phyloP scores from a whole-genome alignment of 2,113 vertebrate genomes.

The Eurypyga helias region DNA sequence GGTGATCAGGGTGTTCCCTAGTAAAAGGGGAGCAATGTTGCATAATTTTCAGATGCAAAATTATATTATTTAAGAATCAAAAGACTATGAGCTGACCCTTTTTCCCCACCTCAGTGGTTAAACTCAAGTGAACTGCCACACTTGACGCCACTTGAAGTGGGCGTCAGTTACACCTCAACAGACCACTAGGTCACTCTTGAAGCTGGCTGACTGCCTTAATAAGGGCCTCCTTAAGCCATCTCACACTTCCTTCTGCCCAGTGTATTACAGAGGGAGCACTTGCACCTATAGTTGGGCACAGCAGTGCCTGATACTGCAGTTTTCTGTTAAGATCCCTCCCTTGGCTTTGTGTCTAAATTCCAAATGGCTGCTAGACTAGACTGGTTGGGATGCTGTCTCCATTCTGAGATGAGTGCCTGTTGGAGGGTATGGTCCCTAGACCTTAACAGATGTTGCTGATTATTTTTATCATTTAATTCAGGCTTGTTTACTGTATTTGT shows the following conservation, averaged over 20 bases:
- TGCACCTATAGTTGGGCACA: background rate
- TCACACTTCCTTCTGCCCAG: background rate
- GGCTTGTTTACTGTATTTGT: background rate
- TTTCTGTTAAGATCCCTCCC: background rate
- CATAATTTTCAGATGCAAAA: background rate
- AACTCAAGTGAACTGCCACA: accelerated
- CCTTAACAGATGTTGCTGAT: background rate
- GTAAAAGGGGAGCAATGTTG: background rate
- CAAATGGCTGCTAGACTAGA: background rate
- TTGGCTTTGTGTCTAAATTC: background rate
- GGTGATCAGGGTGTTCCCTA: background rate
- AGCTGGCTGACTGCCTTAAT: background rate
- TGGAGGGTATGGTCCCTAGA: background rate
- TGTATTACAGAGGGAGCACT: background rate
- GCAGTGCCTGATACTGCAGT: background rate
- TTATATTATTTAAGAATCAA: background rate
- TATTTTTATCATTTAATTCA: background rate
- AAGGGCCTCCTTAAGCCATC: background rate
- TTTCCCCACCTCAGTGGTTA: background rate
- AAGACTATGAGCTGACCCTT: background rate
- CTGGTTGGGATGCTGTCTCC: background rate
- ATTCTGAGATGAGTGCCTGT: background rate
- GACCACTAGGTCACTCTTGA: background rate
- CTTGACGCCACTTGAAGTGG: background rate
- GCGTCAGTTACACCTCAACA: background rate